Evolutionary conservation across 2,797 vertebrate species (phyloP), one percentile per base, ranked within the genome.

Genomic region (Taeniopygia guttata): DNA sequence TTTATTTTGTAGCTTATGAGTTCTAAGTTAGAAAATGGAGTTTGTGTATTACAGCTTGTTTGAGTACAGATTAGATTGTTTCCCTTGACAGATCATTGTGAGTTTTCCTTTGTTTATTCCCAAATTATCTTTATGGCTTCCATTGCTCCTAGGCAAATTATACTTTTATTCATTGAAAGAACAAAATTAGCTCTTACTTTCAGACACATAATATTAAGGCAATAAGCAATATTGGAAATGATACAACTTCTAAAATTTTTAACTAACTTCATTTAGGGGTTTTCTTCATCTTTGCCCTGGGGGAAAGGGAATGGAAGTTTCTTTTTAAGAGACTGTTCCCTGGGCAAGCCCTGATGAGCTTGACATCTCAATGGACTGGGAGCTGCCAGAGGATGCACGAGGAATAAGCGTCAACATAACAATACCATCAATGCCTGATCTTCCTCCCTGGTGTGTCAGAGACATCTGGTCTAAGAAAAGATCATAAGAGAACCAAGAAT

Each of bases 341-440:
- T 43, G 19, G 32, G n/a, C 45, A 45, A 51, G 15, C 45, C 26
- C 27, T 51, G 72, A n/a, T 27, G 54, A 45, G 4, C 32, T 59
- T n/a, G 49, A 58, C 15, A 7, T 38, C 42, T 51, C 45, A 18
- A 3, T 32, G 32, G 32, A 43, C 43, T 36, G 30, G 45, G 22
- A 43, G 32, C 38, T 67, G 18, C 12, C 18, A 51, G 27, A 59
- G 19, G 38, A 75, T 13, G 27, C 38, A 20, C 29, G 36, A 38
- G 22, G 58, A 36, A 32, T 43, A 58, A 67, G 20, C 1, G 7
- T n/a, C 36, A 32, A 38, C 15, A 40, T 23, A 40, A 30, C 16
- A 27, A 63, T n/a, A n/a, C n/a, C 34, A 19, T 43, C 22, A 43
- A 15, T 0, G 1, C 15, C 32, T 0, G 1, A 58, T 43, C 36